Evolutionary conservation across 2,888 invertebrate genomes (phyloP), one percentile per base, ranked within the genome.

Genomic region (Julus scanicus): DNA sequence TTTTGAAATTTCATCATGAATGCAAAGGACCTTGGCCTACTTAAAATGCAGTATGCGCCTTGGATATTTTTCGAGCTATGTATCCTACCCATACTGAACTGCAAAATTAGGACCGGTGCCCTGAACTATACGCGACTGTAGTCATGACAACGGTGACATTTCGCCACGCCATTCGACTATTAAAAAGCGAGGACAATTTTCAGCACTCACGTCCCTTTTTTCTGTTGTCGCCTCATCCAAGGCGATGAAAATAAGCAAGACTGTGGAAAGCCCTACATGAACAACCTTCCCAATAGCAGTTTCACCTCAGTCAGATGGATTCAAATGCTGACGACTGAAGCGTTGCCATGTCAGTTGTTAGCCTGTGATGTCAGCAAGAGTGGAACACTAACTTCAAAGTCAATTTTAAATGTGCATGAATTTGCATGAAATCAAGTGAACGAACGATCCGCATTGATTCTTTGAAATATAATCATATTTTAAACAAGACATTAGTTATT

Each of bases 161-260:
- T 71, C 20, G 63, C 63, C 63, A 71, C 63, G 63, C 63, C 20
- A 71, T 71, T 71, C 63, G 63, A 71, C 63, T 71, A 71, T 71
- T 71, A 71, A 71, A 71, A 71, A 71, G 63, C 63, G 5, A 20
- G 63, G 20, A 20, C 63, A 71, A 71, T 71, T 71, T 71, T 20
- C 20, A 71, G 20, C 63, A 20, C 20, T n/a, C 8, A 17, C 63
- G 20, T 71, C 63, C 63, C 63, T 71, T 20, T 44, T 71, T 71
- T 20, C 63, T 71, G n/a, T 17, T 17, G 20, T 71, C 20, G 63
- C 63, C 63, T 71, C 63, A 71, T 71, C 63, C 63, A 20, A 71
- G 63, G 63, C 20, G n/a, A 71, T 71, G 63, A 71, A 71, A 71
- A 71, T 71, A 71, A n/a, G 63, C n/a, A 71, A 71, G 63, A 71